Evolutionary conservation across 2,888 invertebrate genomes (phyloP), one percentile per base, ranked within the genome.

Genomic region (Branchipolynoe longqiensis): DNA sequence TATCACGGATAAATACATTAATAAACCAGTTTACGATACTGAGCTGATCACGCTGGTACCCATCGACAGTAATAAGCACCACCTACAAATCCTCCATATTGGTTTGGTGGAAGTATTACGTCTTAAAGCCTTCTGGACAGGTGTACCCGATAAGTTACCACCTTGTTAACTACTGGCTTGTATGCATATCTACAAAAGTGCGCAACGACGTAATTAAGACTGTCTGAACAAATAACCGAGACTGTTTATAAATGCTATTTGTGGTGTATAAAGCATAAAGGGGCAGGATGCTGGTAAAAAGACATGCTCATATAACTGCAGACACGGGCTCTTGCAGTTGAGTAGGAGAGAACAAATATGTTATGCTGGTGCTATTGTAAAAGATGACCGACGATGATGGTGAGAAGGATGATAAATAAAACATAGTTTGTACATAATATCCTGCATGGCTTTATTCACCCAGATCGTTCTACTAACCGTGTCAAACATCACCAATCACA

Each of bases 331-430:
- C n/a, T n/a, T n/a, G n/a, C n/a, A n/a, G n/a, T n/a, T n/a, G n/a
- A n/a, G 78, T 48, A 48, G 41, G 41, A 78, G 78, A 33, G 78
- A 41, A 78, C 41, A 41, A 41, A 25, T 78, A 78, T 54, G 41
- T 78, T 78, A 78, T 78, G 78, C 78, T 78, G 78, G 54, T 78
- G 78, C 78, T 78, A 78, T 78, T 54, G 78, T 78, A 78, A 48
- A 33, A 54, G 48, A 78, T 25, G 78, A 54, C 69, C 38, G 69
- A 69, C 69, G 36, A 69, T n/a, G 69, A 69, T 69, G n/a, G n/a
- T n/a, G n/a, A n/a, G n/a, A n/a, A n/a, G n/a, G n/a, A 78, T 28
- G 48, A 48, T 41, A 78, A 78, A 78, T 78, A 78, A 78, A 78
- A 41, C 48, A 48, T 54, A 78, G 28, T 78, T 78, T 54, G 78